Conservation (phyloP, 2,797 vertebrate species). For the Silurus aristotelis region DNA sequence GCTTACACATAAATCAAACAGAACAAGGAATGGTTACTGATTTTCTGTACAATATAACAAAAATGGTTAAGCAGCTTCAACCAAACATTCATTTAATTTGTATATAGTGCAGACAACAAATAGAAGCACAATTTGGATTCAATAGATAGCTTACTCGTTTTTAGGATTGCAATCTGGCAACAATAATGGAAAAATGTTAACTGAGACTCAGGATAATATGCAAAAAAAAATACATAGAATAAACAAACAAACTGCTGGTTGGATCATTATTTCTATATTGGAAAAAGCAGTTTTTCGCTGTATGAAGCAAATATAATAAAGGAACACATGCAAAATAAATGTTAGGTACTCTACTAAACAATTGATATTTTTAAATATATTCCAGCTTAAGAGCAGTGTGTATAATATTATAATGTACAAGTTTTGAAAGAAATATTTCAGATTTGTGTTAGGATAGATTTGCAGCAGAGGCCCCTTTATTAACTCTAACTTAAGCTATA, state of each 20-base stretch:
- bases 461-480: constrained; percentile 74
- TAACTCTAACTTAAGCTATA: constrained; percentile 73
- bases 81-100: constrained; percentile 49
- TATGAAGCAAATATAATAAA: constrained; percentile 43
- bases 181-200: constrained; percentile 54
- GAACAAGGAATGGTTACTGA: constrained; percentile 54
- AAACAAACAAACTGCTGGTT: constrained; percentile 29
- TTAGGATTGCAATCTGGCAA: constrained; percentile 40
- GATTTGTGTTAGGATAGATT: constrained; percentile 65
- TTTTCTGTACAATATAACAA: constrained; percentile 44
- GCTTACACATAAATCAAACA: constrained; percentile 21
- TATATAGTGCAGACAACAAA: constrained; percentile 50
- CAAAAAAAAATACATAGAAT: constrained; percentile 50
- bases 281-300: constrained; percentile 51
- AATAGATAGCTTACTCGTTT: constrained; percentile 49
- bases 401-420: constrained; percentile 28
- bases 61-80: constrained; percentile 53
- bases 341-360: constrained; percentile 19
- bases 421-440: constrained; percentile 14
- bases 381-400: constrained; percentile 24
- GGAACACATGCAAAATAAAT: constrained; percentile 35
- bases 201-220: constrained; percentile 23
- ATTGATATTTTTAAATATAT: constrained; percentile 24
- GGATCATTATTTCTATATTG: constrained; percentile 59
- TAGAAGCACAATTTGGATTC: constrained; percentile 46